phyloP scores from a whole-genome alignment of 2,888 invertebrate species.

The Ypsolopha sequella region DNA sequence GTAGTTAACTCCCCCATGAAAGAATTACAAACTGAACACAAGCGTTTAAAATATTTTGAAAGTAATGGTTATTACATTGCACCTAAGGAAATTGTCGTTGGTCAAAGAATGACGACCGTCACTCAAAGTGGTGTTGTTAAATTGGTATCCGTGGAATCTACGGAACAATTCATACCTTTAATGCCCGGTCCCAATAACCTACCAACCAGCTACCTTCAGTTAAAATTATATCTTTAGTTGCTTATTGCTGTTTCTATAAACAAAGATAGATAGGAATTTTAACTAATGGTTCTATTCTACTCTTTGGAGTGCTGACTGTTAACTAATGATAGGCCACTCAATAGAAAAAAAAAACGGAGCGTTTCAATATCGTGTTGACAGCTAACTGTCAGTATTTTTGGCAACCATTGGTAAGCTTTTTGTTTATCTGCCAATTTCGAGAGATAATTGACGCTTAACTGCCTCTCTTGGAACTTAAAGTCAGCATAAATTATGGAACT shows the following conservation, averaged over 20 bases:
- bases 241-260: conserved; percentile 1
- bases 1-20: too few species aligned
- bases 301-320: neutral
- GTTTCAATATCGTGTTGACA: conserved; percentile 3
- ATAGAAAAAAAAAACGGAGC: neutral
- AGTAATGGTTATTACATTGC: too few species aligned
- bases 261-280: conserved; percentile 1
- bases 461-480: neutral
- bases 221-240: too few species aligned
- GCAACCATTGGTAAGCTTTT: conserved; percentile 1
- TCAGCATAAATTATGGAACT: neutral
- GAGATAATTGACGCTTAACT: neutral
- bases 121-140: too few species aligned
- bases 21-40: too few species aligned
- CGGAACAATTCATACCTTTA: too few species aligned
- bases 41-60: too few species aligned
- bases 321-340: neutral
- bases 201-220: neutral
- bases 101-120: too few species aligned
- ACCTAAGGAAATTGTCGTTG: too few species aligned
- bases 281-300: neutral
- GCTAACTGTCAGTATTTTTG: conserved; percentile 1
- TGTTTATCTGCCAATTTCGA: conserved; percentile 1
- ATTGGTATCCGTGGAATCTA: too few species aligned
- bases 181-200: conserved; percentile 1